A percentile compares a stretch with the other conserved stretches of the same genome.
Conservation (phyloP, 2,888 invertebrate species). For the Frankliniella fusca region DNA sequence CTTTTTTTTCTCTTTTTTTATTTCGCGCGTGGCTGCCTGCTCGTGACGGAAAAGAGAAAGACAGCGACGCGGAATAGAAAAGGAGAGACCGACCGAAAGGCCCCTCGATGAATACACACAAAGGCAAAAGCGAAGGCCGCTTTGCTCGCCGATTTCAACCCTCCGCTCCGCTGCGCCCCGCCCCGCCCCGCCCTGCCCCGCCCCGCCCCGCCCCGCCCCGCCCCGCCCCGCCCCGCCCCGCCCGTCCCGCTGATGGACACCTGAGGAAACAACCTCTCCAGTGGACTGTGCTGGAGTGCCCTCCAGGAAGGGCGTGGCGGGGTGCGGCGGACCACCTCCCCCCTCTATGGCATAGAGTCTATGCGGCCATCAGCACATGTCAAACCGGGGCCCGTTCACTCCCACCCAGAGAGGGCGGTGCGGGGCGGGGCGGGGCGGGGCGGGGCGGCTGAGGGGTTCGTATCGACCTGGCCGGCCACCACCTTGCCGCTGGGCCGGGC, state of each 20-base stretch:
- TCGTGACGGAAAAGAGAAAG: no score
- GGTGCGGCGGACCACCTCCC: neutral
- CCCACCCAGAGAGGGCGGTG: neutral
- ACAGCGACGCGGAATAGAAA: no score
- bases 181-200: neutral
- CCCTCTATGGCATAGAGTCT: neutral
- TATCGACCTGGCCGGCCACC: neutral
- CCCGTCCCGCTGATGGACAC: neutral
- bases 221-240: no score
- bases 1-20: no score
- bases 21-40: no score
- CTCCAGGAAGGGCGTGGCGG: neutral
- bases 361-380: neutral
- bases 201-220: neutral
- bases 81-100: no score
- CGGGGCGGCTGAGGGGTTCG: neutral
- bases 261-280: no score
- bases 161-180: no score
- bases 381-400: neutral
- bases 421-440: neutral
- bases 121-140: no score
- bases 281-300: neutral
- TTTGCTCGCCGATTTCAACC: no score
- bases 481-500: neutral
- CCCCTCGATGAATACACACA: no score